Evolutionary conservation across 2,888 invertebrate genomes (phyloP).

Genomic region (Lithophane semibrunnea): DNA sequence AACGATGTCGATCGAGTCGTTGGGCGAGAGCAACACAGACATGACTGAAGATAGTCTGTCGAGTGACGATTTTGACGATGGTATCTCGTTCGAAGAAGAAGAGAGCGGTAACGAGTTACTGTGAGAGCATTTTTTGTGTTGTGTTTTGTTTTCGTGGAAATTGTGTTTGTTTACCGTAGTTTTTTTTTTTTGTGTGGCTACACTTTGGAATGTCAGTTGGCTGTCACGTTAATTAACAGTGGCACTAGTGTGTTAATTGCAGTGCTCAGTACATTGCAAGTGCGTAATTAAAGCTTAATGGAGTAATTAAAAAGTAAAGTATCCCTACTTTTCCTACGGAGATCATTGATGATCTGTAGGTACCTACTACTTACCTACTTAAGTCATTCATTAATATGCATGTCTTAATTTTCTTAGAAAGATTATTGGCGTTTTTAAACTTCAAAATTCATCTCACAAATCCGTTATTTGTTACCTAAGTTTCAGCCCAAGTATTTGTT

Average conservation of each 20-base stretch:
- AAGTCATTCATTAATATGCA: not conserved
- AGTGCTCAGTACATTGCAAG: conserved; percentile 1
- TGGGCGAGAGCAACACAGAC: conserved; percentile 65
- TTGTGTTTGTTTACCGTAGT: conserved; percentile 52
- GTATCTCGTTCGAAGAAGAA: conserved; percentile 55
- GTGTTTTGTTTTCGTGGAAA: conserved; percentile 58
- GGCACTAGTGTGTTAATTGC: conserved; percentile 49
- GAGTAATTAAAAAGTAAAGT: conserved; percentile 11
- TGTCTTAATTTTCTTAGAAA: not conserved
- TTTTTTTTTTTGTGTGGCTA: conserved; percentile 49
- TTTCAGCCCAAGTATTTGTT: not conserved
- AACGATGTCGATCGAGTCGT: conserved; percentile 73
- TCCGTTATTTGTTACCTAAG: not conserved
- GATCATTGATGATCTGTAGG: not conserved
- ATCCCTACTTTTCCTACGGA: not conserved
- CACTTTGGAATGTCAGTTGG: conserved; percentile 49
- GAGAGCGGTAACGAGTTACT: conserved; percentile 70
- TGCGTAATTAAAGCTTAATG: conserved; percentile 23
- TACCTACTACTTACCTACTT: not conserved
- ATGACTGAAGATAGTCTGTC: conserved; percentile 85
- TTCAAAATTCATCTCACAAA: not conserved
- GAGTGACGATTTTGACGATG: conserved; percentile 63
- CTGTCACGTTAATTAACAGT: conserved; percentile 48
- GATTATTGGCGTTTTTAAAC: not conserved
- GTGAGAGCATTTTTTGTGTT: conserved; percentile 73